phyloP scores from a whole-genome alignment of 2,888 invertebrate genomes.

The Cinara cedri region DNA sequence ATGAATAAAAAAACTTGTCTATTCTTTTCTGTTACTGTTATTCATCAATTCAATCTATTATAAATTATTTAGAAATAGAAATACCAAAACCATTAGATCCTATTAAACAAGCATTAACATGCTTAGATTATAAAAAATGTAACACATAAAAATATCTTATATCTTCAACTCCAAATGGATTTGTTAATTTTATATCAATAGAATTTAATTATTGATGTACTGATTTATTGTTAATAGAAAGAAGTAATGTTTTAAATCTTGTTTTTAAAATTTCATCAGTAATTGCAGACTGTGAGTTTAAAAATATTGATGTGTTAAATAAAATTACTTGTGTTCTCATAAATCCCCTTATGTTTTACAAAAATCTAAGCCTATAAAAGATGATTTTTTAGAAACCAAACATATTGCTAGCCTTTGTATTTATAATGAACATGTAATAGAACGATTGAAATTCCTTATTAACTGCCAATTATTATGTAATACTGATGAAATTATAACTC shows the following conservation, averaged over 20 bases:
- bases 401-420: conserved; percentile 33
- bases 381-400: conserved; percentile 11
- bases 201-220: conserved; percentile 62
- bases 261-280: conserved; percentile 51
- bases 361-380: background rate
- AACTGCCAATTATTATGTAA: conserved; percentile 17
- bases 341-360: background rate
- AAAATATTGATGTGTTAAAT: conserved; percentile 59
- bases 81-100: conserved; percentile 58
- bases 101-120: conserved; percentile 60
- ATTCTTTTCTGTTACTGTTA: conserved; percentile 52
- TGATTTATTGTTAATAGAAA: background rate
- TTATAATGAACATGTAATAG: conserved; percentile 38
- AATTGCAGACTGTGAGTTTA: conserved; percentile 60
- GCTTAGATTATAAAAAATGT: conserved; percentile 61
- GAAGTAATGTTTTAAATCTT: background rate
- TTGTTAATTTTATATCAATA: conserved; percentile 62
- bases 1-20: conserved; percentile 29
- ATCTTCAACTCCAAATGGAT: conserved; percentile 61
- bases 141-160: conserved; percentile 62
- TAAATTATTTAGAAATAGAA: conserved; percentile 61
- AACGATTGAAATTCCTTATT: conserved; percentile 7
- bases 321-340: conserved; percentile 58
- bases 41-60: conserved; percentile 59
- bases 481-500: conserved; percentile 30